Conservation (phyloP, 2,797 vertebrate genomes). For the Hapalemur alaotrensis region DNA sequence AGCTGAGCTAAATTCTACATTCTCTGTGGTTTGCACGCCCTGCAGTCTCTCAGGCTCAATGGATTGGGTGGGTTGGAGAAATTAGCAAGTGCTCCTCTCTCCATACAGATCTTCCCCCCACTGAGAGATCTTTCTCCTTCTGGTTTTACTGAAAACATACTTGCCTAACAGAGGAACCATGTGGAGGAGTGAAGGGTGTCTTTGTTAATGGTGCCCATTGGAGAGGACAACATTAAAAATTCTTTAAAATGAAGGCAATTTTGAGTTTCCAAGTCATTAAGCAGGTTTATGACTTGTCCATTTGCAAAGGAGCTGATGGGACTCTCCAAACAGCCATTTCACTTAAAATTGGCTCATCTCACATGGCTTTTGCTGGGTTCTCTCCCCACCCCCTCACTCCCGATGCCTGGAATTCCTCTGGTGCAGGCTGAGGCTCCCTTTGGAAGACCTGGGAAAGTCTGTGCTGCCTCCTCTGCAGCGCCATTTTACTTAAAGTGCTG, state of each 20-base stretch:
- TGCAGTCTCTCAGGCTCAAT: neutral
- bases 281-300: conserved; percentile 73
- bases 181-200: conserved; percentile 31
- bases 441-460: neutral
- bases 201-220: conserved; percentile 60
- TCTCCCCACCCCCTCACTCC: no score
- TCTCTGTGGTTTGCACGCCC: neutral
- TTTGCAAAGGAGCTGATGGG: conserved; percentile 50
- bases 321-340: conserved; percentile 46
- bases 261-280: conserved; percentile 73
- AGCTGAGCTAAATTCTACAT: conserved; percentile 73
- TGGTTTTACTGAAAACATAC: conserved; percentile 25
- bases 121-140: conserved; percentile 46
- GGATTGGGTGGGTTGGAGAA: conserved; percentile 22
- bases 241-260: conserved; percentile 64
- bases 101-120: neutral
- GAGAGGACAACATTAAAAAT: conserved; percentile 74
- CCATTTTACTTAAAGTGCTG: neutral
- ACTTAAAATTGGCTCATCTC: conserved; percentile 47
- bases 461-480: neutral
- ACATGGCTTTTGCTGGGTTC: neutral
- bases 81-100: conserved; percentile 42
- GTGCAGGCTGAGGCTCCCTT: neutral
- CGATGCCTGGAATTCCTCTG: neutral
- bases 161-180: conserved; percentile 25